Base-by-base conservation (phyloP, 1,140 invertebrate genomes). In the Achatina immaculata region DNA sequence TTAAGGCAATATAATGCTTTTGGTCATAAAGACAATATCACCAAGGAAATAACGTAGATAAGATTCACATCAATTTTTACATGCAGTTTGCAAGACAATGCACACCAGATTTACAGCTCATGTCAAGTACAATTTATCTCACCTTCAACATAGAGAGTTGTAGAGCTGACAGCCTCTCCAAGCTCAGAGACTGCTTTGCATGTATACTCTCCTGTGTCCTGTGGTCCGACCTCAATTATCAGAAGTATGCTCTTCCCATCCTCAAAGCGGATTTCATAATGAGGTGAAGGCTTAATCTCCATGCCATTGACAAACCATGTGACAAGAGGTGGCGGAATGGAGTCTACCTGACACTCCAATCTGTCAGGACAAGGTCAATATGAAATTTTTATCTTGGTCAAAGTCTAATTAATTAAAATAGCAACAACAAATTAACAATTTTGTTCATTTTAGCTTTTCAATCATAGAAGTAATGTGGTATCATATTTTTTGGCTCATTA, bases 121-220 rank as follows among this genome's bases (percentile, higher is more conserved):
- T 40, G 24, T 40, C 38, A 42, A 42, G 36, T n/a, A 42, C 68
- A 68, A n/a, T 45, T 4, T 43, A n/a, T n/a, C 83, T 80, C 80
- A 91, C 90, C 89, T 88, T 88, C 85, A 19, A 91, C 89, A 86
- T 89, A 89, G 1, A 91, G 86, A 14, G 90, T 90, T 11, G 89
- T 90, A 72, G 85, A 88, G 68, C 86, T 89, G 74, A 90, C 82
- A 65, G 96, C 96, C 87, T 95, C 94, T 87, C 98, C 98, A 58
- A 96, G 95, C 45, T 95, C 94, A 88, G 97, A 98, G 77, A 95
- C 94, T 16, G 98, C 96, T 82, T 95, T 94, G 92, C 98, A 99
- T 79, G 96, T 95, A 90, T 99, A 99, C 90, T 98, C 96, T 55
- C 98, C 98, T 87, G 94, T 95, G 91, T 99, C 98, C 85, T 94